Evolutionary conservation across 2,797 vertebrate genomes (phyloP).

Genomic region (Mareca penelope): DNA sequence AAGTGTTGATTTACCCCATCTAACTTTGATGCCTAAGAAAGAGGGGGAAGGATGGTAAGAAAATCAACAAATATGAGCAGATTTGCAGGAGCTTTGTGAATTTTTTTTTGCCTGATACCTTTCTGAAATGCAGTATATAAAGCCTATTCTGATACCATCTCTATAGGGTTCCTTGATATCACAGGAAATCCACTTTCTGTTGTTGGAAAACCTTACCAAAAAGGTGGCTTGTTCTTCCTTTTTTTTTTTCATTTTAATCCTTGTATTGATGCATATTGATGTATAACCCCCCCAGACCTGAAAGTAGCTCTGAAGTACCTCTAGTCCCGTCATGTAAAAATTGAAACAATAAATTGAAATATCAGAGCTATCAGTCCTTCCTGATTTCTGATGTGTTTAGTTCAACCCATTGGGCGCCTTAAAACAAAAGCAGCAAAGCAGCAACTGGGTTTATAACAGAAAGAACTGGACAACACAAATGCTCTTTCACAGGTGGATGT

Average conservation of each 20-base stretch:
- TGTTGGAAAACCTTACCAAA: neutral
- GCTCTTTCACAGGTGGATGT: neutral
- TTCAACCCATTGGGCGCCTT: neutral
- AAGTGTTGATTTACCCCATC: neutral
- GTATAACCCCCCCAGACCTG: neutral
- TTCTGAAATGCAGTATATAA: neutral
- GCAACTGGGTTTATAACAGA: neutral
- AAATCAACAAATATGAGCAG: neutral
- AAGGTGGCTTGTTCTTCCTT: neutral
- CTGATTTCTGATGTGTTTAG: neutral
- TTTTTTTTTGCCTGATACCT: neutral
- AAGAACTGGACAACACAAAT: neutral
- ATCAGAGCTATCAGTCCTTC: neutral
- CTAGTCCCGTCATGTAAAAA: neutral
- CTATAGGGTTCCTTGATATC: neutral
- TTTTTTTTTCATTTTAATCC: neutral
- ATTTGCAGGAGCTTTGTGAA: neutral
- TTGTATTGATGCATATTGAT: neutral
- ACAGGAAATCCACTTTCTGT: neutral
- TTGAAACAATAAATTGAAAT: too few species aligned
- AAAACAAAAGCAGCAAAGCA: neutral
- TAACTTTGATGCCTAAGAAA: neutral
- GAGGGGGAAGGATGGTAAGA: neutral
- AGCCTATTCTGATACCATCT: neutral
- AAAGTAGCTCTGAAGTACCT: neutral